Percentiles rank a stretch among this genome's conserved stretches.
phyloP scores from a whole-genome alignment of 2,113 vertebrate species.

The Cariama cristata region DNA sequence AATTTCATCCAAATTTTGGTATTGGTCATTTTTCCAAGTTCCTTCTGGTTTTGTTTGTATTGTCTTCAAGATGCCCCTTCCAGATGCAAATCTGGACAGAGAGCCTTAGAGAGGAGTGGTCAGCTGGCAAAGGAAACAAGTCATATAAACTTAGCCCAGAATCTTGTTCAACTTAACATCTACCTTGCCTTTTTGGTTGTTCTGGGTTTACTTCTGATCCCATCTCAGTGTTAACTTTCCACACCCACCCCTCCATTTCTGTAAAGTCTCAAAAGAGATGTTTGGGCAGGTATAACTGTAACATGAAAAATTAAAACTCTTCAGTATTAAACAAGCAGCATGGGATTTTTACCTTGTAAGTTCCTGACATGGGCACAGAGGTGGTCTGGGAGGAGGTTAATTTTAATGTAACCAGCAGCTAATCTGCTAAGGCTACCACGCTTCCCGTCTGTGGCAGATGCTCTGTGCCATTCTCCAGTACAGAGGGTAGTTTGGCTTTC shows the following conservation, averaged over 20 bases:
- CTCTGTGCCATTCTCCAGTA: not conserved
- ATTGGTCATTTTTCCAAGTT: fast-evolving
- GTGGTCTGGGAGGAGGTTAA: not conserved
- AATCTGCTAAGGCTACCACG: fast-evolving
- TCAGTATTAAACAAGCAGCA: not conserved
- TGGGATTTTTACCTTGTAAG: not conserved
- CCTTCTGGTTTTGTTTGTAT: not conserved
- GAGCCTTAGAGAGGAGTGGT: not conserved
- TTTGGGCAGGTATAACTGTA: not conserved
- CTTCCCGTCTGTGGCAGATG: not conserved
- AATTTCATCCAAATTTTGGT: not conserved
- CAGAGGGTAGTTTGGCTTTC: not conserved
- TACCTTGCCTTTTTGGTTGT: not conserved
- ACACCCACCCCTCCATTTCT: not conserved
- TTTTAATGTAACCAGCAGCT: not conserved
- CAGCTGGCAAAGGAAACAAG: not conserved
- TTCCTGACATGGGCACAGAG: not conserved
- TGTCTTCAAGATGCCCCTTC: not conserved
- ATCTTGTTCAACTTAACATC: not conserved
- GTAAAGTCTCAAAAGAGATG: not conserved
- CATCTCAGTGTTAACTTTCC: not conserved
- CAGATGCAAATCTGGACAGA: not conserved
- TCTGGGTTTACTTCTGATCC: not conserved
- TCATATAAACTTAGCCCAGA: not conserved
- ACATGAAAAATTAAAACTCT: not conserved